Base-by-base conservation (phyloP, 64 coral and sea anemone species). In the Actinia tenebrosa region DNA sequence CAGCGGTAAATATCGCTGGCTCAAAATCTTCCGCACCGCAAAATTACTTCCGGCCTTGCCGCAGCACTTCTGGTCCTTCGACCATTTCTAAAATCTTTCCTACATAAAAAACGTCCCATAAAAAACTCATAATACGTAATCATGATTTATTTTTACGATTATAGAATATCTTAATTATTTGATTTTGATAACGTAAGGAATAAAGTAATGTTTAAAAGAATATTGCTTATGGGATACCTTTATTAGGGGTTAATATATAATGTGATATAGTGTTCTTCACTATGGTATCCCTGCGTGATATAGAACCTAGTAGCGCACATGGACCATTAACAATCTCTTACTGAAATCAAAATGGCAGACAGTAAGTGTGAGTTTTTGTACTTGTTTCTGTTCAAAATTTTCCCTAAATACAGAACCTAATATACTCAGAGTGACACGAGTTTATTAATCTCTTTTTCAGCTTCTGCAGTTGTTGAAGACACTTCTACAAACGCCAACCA, bases 341-440 rank as follows among this genome's bases (percentile, higher is more conserved):
- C 42, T 75, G 13, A 78, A 91, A 46, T 45, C 84, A 91, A 91
- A 91, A 91, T 91, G 90, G 90, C 90, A 84, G 90, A 91, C 71
- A 87, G 78, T 71, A 14, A 86, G 86, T 43, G 5, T 75, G 10
- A 27, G 69, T 27, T 27, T 75, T 75, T 75, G 8, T 14, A 30
- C 2, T 14, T 75, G 3, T 75, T 75, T 75, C 64, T 75, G 69
- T 75, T 75, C 22, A 43, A 75, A 16, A n/a, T 75, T 15, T 42
- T 43, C 69, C 27, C 13, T 75, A 75, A 75, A 75, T 37, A 75
- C 23, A 75, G 69, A 26, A 42, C 11, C 9, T 75, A 3, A 75
- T 30, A 25, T 30, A 14, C 69, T 42, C 25, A 30, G 69, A 75
- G 13, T 75, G 15, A 75, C 1, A 30, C 25, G 25, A 26, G 23